These are phyloP conservation scores for Dinoponera quadriceps DNA, from an alignment of 1,140 invertebrate species.

Conservation along the genomic window DNA sequence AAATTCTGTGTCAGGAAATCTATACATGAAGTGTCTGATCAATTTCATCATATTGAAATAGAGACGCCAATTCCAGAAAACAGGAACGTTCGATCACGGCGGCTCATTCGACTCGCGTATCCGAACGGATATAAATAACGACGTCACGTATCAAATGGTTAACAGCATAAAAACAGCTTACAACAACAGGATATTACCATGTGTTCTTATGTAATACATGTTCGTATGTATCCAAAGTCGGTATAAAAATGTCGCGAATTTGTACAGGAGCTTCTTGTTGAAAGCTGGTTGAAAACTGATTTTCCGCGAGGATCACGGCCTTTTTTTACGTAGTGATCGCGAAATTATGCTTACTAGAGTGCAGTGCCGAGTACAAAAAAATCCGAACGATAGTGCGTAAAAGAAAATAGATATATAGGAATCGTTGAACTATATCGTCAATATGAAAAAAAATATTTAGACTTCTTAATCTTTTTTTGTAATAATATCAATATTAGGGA, in stretches of 20 bases:
- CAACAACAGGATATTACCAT: neutral
- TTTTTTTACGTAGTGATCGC: slow-evolving; percentile 47
- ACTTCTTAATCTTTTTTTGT: too few relatives aligned
- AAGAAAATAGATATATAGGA: neutral
- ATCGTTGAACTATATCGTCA: neutral
- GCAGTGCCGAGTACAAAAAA: slow-evolving; percentile 5
- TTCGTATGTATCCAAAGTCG: neutral
- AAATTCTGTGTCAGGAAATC: neutral
- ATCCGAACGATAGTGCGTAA: neutral
- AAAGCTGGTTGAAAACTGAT: slow-evolving; percentile 35
- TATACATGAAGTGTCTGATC: neutral
- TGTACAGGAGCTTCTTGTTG: neutral
- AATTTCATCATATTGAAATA: neutral
- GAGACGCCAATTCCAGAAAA: slow-evolving; percentile 24
- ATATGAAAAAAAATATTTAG: neutral
- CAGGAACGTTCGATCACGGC: neutral
- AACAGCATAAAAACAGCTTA: neutral
- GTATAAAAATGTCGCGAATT: slow-evolving; percentile 12
- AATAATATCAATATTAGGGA: too few relatives aligned
- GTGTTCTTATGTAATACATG: neutral
- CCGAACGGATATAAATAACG: slow-evolving; percentile 15
- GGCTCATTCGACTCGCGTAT: neutral
- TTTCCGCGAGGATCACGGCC: slow-evolving; percentile 8
- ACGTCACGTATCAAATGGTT: neutral
- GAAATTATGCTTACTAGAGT: slow-evolving; percentile 59